These are phyloP conservation scores for Formica aserva DNA, from an alignment of 2,888 invertebrate species.

Conservation along the genomic window DNA sequence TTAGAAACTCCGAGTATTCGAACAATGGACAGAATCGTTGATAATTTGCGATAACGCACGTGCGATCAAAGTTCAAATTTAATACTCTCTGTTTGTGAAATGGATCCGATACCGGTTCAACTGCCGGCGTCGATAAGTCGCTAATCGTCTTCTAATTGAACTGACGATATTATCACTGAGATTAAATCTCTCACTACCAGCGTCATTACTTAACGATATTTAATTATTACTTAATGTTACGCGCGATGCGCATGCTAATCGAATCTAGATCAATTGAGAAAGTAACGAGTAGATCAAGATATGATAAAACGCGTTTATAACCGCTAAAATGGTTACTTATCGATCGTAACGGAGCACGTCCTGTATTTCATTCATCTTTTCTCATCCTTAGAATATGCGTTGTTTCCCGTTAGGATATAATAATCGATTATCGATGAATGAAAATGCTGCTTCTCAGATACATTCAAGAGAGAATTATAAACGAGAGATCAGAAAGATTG, in stretches of 20 bases:
- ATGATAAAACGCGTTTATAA: conserved; percentile 28
- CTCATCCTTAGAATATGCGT: neutral
- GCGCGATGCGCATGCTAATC: conserved; percentile 7
- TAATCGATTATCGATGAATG: conserved; percentile 28
- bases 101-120: conserved; percentile 11
- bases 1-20: conserved; percentile 39
- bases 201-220: conserved; percentile 13
- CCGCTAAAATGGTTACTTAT: conserved; percentile 27
- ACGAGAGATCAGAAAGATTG: conserved; percentile 14
- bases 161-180: conserved; percentile 27
- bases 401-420: conserved; percentile 31
- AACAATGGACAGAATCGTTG: conserved; percentile 29
- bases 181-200: conserved; percentile 7
- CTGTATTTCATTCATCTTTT: conserved; percentile 21
- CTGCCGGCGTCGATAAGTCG: neutral
- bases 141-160: conserved; percentile 32
- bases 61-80: neutral
- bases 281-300: conserved; percentile 14
- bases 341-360: neutral
- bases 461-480: conserved; percentile 3
- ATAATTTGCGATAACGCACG: conserved; percentile 28
- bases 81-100: neutral
- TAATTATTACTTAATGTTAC: neutral
- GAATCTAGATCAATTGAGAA: neutral
- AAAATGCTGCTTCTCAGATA: conserved; percentile 10